Evolutionary conservation across 2,797 vertebrate species (phyloP).

Genomic region (Liasis olivaceus): DNA sequence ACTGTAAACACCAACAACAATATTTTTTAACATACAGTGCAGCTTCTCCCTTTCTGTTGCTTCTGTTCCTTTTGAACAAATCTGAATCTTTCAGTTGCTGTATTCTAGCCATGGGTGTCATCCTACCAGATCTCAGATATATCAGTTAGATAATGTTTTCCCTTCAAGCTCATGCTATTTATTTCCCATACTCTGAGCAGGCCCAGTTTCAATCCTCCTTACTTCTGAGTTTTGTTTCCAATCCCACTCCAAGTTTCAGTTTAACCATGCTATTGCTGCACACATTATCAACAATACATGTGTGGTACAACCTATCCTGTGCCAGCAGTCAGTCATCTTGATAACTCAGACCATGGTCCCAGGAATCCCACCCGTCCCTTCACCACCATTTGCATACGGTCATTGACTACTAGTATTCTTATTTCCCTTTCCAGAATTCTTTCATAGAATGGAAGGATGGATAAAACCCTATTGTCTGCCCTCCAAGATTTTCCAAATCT

Average conservation of each 20-base stretch:
- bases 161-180: not conserved
- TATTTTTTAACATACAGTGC: not conserved
- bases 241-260: not conserved
- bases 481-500: not conserved
- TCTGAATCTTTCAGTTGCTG: not conserved
- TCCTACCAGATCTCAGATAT: not conserved
- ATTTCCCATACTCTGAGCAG: not conserved
- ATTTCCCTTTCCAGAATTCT: not conserved
- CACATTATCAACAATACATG: not conserved
- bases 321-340: not conserved
- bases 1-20: not conserved
- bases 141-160: not conserved
- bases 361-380: not conserved
- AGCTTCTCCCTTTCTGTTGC: not conserved
- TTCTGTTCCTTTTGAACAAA: not conserved
- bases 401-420: not conserved
- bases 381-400: not conserved
- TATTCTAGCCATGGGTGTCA: not conserved
- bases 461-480: not conserved
- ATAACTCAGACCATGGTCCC: not conserved
- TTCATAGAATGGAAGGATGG: not conserved
- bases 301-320: too few relatives aligned
- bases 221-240: not conserved
- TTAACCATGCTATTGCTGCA: not conserved
- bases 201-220: not conserved